A percentile compares a stretch with the other conserved stretches of the same genome.
Evolutionary conservation across 1,140 invertebrate genomes (phyloP).

Genomic region (Frieseomelitta varia): DNA sequence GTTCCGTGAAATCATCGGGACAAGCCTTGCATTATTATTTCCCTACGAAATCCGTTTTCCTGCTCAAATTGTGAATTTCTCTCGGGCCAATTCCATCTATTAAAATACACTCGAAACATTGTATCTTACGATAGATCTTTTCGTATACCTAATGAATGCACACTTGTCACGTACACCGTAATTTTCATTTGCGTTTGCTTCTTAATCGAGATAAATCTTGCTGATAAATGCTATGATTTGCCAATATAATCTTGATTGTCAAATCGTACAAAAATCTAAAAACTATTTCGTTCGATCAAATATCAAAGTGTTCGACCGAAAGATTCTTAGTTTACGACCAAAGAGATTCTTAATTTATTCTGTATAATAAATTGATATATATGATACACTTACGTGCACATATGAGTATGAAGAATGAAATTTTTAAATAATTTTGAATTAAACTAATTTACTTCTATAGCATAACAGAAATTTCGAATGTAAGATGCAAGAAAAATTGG

Average conservation of each 20-base stretch:
- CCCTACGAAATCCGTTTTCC: background rate
- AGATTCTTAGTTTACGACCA: no score
- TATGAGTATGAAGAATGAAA: background rate
- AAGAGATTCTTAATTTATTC: no score
- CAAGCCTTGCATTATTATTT: slow-evolving; percentile 12
- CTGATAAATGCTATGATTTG: no score
- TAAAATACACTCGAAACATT: background rate
- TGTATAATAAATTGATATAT: background rate
- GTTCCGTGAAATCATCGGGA: slow-evolving; percentile 2
- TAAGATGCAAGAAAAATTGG: background rate
- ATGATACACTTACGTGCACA: background rate
- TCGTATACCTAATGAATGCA: background rate
- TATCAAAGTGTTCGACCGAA: no score
- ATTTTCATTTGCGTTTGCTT: slow-evolving; percentile 11
- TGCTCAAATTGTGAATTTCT: background rate
- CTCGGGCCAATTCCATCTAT: background rate
- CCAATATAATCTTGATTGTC: background rate
- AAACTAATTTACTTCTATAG: no score
- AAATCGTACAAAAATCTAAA: background rate
- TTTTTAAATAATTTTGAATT: background rate
- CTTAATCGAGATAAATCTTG: background rate
- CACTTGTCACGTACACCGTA: slow-evolving; percentile 23
- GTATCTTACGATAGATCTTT: background rate
- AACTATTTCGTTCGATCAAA: background rate
- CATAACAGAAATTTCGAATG: background rate